phyloP scores from a whole-genome alignment of 2,888 invertebrate genomes.

The Bellardia pandia region DNA sequence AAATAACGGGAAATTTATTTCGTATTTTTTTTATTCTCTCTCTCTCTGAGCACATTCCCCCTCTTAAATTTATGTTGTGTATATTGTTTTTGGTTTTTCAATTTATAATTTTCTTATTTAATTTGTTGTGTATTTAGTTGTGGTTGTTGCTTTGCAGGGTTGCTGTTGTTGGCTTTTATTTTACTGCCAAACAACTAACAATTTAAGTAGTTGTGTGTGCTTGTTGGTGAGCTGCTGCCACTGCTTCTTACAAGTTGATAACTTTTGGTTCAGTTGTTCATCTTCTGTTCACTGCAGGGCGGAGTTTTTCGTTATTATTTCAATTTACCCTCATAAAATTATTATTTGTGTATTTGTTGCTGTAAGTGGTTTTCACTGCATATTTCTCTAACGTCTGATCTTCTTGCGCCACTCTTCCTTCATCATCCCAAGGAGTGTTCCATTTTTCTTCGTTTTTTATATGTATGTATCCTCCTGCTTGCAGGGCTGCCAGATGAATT shows the following conservation, averaged over 20 bases:
- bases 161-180: background rate
- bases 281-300: conserved; percentile 78
- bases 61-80: conserved; percentile 22
- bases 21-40: background rate
- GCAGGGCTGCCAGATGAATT: too few species aligned
- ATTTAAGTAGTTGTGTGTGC: background rate
- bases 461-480: conserved; percentile 4
- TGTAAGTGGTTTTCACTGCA: conserved; percentile 66
- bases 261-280: conserved; percentile 38
- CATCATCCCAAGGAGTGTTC: background rate
- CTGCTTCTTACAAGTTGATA: conserved; percentile 53
- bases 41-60: background rate
- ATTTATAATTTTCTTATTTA: conserved; percentile 68
- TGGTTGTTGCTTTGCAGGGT: conserved; percentile 32
- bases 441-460: background rate
- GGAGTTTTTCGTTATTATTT: conserved; percentile 81
- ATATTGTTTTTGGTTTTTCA: conserved; percentile 61
- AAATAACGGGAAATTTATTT: conserved; percentile 66
- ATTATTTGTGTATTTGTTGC: conserved; percentile 79
- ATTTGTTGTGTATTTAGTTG: conserved; percentile 67
- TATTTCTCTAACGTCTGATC: conserved; percentile 5
- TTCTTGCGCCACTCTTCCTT: background rate
- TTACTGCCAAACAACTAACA: conserved; percentile 8
- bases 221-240: background rate
- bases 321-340: conserved; percentile 83